Evolutionary conservation across 1,140 invertebrate genomes (phyloP).

Genomic region (Caenorhabditis briggsae): DNA sequence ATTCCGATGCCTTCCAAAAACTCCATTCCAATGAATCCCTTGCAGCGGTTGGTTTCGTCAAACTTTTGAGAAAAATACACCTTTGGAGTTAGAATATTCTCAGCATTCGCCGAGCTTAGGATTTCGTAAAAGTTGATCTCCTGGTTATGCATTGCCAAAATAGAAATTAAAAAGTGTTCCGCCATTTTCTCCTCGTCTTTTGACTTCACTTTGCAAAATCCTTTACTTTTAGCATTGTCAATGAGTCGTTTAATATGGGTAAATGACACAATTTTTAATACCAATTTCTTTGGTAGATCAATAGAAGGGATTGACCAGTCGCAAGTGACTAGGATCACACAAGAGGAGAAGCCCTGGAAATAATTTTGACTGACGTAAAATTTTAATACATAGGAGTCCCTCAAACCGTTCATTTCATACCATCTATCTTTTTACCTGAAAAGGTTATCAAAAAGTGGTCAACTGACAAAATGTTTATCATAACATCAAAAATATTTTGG

Average conservation of each 20-base stretch:
- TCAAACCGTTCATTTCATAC: no score
- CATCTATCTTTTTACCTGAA: no score
- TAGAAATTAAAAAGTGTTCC: background rate
- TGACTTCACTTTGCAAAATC: background rate
- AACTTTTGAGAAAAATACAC: background rate
- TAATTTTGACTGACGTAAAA: no score
- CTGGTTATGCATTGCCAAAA: constrained; percentile 12
- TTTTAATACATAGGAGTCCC: no score
- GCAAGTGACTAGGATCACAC: background rate
- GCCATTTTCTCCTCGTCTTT: background rate
- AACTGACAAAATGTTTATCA: no score
- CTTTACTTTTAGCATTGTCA: background rate
- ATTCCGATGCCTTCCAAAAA: background rate
- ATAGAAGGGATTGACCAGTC: background rate
- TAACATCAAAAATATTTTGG: no score
- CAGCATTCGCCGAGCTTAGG: no score
- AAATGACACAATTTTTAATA: constrained; percentile 4
- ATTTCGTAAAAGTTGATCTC: constrained; percentile 4
- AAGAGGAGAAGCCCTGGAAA: constrained; percentile 20
- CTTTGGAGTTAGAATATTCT: background rate
- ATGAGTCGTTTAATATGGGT: background rate
- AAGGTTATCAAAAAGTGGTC: no score
- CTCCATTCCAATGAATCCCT: constrained; percentile 42
- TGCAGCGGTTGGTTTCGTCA: background rate
- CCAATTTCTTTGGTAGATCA: background rate